A percentile compares a stretch with the other conserved stretches of the same genome.
Conservation (phyloP, 2,797 vertebrate species). For the Echeneis naucrates region DNA sequence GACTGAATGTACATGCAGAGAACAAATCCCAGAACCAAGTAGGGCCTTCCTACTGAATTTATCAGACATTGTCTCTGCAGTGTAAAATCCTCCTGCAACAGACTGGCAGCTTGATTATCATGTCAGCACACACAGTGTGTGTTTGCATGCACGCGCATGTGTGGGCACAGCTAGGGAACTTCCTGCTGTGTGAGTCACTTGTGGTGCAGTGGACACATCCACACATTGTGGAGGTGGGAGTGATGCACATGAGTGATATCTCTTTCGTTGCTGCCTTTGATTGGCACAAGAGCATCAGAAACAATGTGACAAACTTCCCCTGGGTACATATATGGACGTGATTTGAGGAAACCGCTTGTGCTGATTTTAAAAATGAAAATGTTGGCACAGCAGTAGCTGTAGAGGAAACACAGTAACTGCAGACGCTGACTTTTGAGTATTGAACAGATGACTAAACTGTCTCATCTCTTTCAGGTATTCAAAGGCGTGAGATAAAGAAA, state of each 20-base stretch:
- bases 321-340: conserved; percentile 61
- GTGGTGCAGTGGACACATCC: conserved; percentile 69
- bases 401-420: neutral
- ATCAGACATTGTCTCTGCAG: conserved; percentile 25
- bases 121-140: conserved; percentile 13
- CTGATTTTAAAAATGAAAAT: conserved; percentile 33
- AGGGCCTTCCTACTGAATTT: conserved; percentile 55
- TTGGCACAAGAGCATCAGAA: conserved; percentile 40
- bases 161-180: conserved; percentile 75
- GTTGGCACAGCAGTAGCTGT: neutral
- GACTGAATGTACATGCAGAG: conserved; percentile 17
- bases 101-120: conserved; percentile 27
- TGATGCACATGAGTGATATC: conserved; percentile 67
- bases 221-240: conserved; percentile 79
- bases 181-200: conserved; percentile 81
- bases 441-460: conserved; percentile 37
- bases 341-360: conserved; percentile 21
- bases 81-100: conserved; percentile 41
- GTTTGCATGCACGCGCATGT: conserved; percentile 26
- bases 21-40: conserved; percentile 54
- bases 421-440: conserved; percentile 9
- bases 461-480: conserved; percentile 85
- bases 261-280: conserved; percentile 35
- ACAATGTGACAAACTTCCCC: conserved; percentile 65
- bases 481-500: conserved; percentile 85